Conservation (phyloP, 1,140 invertebrate species). For the Drosophila punjabiensis region DNA sequence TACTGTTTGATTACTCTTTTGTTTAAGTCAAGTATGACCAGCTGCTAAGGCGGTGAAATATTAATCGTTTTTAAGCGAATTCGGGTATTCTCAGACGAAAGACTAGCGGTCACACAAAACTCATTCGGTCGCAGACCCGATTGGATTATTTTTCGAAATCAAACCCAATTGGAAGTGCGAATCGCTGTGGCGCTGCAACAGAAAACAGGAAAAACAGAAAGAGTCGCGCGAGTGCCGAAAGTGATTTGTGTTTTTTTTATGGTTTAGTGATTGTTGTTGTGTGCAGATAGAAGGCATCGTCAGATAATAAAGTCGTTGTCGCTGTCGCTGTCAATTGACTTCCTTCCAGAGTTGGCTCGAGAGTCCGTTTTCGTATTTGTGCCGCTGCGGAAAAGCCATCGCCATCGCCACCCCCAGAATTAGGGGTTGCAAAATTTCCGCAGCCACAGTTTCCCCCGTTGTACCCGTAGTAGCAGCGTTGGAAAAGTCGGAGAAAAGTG, state of each 20-base stretch:
- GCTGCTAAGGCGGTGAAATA: not conserved
- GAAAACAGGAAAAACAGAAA: not conserved
- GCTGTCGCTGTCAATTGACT: not conserved
- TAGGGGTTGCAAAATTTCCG: slow-evolving; percentile 46
- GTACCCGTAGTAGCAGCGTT: slow-evolving; percentile 4
- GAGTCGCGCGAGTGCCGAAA: slow-evolving; percentile 20
- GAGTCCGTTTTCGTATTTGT: slow-evolving; percentile 14
- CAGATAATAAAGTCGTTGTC: slow-evolving; percentile 4
- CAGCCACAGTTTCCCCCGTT: slow-evolving; percentile 25
- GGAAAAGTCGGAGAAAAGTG: slow-evolving; percentile 25
- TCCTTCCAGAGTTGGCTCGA: not conserved
- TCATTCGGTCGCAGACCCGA: slow-evolving; percentile 6
- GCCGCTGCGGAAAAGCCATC: slow-evolving; percentile 21
- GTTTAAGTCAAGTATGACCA: not conserved
- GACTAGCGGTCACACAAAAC: not conserved
- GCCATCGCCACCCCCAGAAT: slow-evolving; percentile 10
- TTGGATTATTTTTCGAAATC: slow-evolving; percentile 16
- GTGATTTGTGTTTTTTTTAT: slow-evolving; percentile 35
- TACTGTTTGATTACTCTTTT: not conserved
- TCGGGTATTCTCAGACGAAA: not conserved
- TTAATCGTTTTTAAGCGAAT: too few relatives aligned
- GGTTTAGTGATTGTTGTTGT: slow-evolving; percentile 32
- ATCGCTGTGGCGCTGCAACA: slow-evolving; percentile 7
- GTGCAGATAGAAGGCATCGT: slow-evolving; percentile 6
- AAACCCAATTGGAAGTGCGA: slow-evolving; percentile 18